Conservation (phyloP, 1,140 invertebrate species). For the Harpegnathos saltator region DNA sequence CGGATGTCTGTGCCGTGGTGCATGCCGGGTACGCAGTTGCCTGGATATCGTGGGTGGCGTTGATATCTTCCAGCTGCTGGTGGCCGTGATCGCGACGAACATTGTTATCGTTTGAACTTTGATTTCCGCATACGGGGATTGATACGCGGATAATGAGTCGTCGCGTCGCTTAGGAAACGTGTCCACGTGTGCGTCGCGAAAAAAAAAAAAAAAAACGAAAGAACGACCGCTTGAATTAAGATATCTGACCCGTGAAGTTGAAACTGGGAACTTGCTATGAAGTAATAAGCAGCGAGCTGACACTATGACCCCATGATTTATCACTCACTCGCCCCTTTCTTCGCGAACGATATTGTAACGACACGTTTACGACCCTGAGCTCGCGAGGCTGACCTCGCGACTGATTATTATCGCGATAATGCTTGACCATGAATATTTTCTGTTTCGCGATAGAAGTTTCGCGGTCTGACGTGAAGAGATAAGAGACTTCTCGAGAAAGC, state of each 20-base stretch:
- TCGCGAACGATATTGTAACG: background rate
- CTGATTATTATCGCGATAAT: background rate
- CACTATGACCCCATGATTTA: slow-evolving; percentile 7
- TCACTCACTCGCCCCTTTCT: no score
- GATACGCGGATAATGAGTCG: background rate
- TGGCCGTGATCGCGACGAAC: background rate
- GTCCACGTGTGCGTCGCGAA: background rate
- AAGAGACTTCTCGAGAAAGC: background rate
- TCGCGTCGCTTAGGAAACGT: background rate
- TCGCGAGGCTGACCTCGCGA: background rate
- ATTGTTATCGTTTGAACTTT: slow-evolving; percentile 32
- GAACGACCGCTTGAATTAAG: background rate
- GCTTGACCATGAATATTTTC: background rate
- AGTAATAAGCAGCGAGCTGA: background rate
- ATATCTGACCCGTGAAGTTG: no score
- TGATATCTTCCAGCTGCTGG: slow-evolving; percentile 12
- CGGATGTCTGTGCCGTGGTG: slow-evolving; percentile 58
- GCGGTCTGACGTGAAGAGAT: background rate
- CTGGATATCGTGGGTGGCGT: slow-evolving; percentile 43
- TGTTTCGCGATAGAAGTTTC: background rate
- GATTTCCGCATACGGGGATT: background rate
- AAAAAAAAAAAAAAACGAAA: no score
- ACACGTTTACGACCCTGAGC: background rate
- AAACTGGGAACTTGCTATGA: no score
- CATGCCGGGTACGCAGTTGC: slow-evolving; percentile 46